Conservation (phyloP, 2,113 vertebrate species). For the Amphilophus citrinellus region DNA sequence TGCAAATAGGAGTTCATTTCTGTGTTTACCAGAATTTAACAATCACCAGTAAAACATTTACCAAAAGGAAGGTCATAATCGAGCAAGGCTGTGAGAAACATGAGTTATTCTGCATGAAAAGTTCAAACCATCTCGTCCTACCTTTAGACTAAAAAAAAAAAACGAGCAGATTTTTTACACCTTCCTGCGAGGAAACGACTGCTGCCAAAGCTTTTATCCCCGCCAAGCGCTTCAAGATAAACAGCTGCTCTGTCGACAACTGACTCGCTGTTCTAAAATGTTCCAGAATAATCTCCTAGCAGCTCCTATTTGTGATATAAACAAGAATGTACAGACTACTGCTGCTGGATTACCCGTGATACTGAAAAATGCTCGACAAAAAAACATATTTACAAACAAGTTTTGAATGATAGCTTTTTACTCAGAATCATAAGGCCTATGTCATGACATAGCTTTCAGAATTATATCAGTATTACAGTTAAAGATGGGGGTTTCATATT, state of each 20-base stretch:
- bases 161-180: neutral
- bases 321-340: constrained; percentile 1
- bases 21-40: neutral
- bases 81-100: neutral
- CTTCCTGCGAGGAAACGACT: neutral
- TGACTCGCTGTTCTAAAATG: constrained; percentile 4
- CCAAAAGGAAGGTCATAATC: neutral
- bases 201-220: neutral
- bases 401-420: neutral
- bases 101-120: neutral
- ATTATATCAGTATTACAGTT: neutral
- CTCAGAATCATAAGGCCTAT: neutral
- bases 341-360: neutral
- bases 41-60: neutral
- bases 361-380: neutral
- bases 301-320: constrained; percentile 1
- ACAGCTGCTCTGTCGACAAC: constrained; percentile 1
- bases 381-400: neutral
- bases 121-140: neutral
- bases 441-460: neutral
- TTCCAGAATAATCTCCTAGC: neutral
- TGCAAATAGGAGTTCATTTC: neutral
- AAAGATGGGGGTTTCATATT: neutral
- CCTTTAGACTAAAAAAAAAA: neutral
- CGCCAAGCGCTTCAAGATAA: neutral